Base-by-base conservation (phyloP, 2,113 vertebrate species). In the Shinisaurus crocodilurus region DNA sequence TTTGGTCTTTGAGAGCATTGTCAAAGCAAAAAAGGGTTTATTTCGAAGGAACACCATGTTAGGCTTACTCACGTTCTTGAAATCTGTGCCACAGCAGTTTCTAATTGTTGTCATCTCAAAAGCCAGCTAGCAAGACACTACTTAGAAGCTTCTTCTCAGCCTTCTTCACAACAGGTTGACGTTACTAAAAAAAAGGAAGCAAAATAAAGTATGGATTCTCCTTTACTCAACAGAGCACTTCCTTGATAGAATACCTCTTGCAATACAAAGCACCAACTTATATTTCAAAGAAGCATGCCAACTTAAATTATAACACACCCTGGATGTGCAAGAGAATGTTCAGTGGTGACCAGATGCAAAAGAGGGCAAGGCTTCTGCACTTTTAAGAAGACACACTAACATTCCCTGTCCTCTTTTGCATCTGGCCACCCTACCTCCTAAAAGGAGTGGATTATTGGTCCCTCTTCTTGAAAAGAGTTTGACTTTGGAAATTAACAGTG, bases 81-180 rank as follows among this genome's bases (percentile, higher is more conserved):
- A 94, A 92, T 93, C 88, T 92, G 29, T 94, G 80, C 57, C 90
- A 88, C n/a, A 89, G 72, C 94, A 91, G 82, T 86, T 89, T 92
- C 82, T 82, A 94, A 89, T 91, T 93, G 92, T 87, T 95, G 86
- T 89, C 0, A 91, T n/a, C 88, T 93, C 87, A 79, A 88, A 93
- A 92, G 88, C 85, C 48, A 92, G 54, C 43, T 80, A 94, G 50
- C 6, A 63, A 69, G 9, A 9, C 32, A 89, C 37, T 18, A 77
- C 89, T 91, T 82, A 91, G 65, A 82, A 93, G 87, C 16, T 60
- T 92, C 79, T 57, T 93, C 82, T 92, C 60, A 90, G 75, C 5
- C 16, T 93, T 89, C 12, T 40, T 40, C 18, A n/a, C 79, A 76
- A 94, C 94, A 94, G n/a, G 3, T 88, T 93, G 69, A 92, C 90